These are phyloP conservation scores for Coelogynopora nodosa DNA, from an alignment of 2,888 invertebrate genomes.

Conservation along the genomic window DNA sequence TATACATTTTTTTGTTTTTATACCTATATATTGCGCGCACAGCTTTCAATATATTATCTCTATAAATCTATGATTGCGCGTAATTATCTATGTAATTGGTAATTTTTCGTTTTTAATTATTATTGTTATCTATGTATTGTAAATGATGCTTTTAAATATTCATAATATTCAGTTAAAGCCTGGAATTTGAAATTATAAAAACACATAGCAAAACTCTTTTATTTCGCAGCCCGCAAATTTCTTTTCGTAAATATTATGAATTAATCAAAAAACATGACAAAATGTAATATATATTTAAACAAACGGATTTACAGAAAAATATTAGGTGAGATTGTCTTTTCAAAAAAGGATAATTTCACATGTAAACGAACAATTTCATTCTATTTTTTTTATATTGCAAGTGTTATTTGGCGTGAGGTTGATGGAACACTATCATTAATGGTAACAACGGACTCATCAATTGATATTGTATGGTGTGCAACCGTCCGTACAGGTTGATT, in stretches of 20 bases:
- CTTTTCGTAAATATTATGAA: conserved; percentile 20
- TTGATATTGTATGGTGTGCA: conserved; percentile 3
- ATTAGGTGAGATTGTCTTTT: background rate
- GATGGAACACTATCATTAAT: conserved; percentile 6
- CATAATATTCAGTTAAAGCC: conserved; percentile 1
- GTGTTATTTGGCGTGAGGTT: background rate
- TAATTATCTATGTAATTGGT: too few species aligned
- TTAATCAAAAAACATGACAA: background rate
- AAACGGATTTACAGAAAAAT: background rate
- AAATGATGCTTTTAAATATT: conserved; percentile 14
- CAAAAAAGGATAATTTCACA: conserved; percentile 28
- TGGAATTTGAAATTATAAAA: conserved; percentile 3
- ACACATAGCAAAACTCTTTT: background rate
- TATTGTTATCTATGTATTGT: too few species aligned
- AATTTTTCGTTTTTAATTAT: too few species aligned
- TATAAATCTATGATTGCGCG: too few species aligned
- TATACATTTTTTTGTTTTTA: too few species aligned
- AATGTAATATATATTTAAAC: background rate
- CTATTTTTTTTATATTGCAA: background rate
- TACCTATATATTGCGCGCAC: too few species aligned
- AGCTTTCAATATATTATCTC: too few species aligned
- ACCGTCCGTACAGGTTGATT: conserved; percentile 3
- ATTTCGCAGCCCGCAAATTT: conserved; percentile 18
- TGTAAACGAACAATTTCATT: conserved; percentile 19
- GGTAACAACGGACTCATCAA: conserved; percentile 20